Evolutionary conservation across 1,140 invertebrate species (phyloP).

Genomic region (Drosophila baimaii): DNA sequence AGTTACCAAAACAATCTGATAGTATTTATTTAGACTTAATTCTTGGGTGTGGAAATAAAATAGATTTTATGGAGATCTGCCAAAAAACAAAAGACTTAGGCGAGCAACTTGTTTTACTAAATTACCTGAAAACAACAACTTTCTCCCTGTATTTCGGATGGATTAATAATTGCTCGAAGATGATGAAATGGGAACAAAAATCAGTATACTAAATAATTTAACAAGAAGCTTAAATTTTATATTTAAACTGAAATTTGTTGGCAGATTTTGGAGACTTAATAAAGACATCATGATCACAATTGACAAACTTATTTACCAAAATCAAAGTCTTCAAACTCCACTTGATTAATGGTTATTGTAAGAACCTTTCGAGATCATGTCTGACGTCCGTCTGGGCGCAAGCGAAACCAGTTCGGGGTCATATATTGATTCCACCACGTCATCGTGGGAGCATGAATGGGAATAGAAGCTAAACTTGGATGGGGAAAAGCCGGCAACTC

Average conservation of each 20-base stretch:
- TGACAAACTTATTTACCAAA: neutral
- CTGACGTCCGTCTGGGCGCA: constrained; percentile 61
- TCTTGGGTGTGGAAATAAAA: too few relatives aligned
- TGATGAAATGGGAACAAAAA: constrained; percentile 20
- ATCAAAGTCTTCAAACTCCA: constrained; percentile 34
- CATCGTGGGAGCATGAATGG: constrained; percentile 48
- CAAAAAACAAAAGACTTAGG: neutral
- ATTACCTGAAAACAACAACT: too few relatives aligned
- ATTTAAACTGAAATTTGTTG: neutral
- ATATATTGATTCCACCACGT: constrained; percentile 34
- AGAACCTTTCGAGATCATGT: constrained; percentile 45
- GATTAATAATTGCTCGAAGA: constrained; percentile 51
- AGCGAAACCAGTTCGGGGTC: constrained; percentile 56
- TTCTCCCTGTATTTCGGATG: neutral
- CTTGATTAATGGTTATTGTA: constrained; percentile 38
- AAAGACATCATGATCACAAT: neutral
- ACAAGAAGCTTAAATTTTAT: neutral
- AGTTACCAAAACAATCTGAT: neutral
- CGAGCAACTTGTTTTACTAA: neutral
- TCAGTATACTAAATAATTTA: constrained; percentile 63
- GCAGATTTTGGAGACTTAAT: neutral
- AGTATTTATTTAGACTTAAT: neutral
- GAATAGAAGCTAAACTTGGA: constrained; percentile 9
- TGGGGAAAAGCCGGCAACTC: constrained; percentile 52
- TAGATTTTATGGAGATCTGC: accelerated